These are phyloP conservation scores for Matsumurasca onukii DNA, from an alignment of 1,140 invertebrate genomes.

Conservation along the genomic window DNA sequence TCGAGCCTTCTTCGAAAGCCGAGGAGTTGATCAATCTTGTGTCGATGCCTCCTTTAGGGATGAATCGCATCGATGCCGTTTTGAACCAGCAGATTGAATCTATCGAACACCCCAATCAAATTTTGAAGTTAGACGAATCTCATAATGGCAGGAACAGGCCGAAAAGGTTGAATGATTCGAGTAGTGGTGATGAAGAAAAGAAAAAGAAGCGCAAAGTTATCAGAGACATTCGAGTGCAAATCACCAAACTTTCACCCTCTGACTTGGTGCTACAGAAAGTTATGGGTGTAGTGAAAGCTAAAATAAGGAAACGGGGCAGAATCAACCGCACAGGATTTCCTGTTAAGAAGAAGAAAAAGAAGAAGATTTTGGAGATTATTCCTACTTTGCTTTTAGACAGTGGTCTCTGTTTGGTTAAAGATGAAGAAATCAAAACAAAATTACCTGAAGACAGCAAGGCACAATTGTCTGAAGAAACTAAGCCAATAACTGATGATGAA, in stretches of 20 bases:
- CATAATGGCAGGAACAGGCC: conserved; percentile 24
- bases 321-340: conserved; percentile 86
- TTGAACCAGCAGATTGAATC: conserved; percentile 34
- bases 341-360: conserved; percentile 80
- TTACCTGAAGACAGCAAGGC: no score
- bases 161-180: conserved; percentile 12
- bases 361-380: conserved; percentile 51
- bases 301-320: conserved; percentile 64
- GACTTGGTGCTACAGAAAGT: conserved; percentile 47
- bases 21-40: conserved; percentile 24
- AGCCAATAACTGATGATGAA: no score
- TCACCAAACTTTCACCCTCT: conserved; percentile 51
- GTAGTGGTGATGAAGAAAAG: conserved; percentile 13
- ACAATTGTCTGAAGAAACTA: no score
- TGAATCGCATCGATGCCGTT: conserved; percentile 31
- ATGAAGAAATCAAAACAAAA: background rate
- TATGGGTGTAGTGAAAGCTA: conserved; percentile 37
- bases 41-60: conserved; percentile 20
- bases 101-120: background rate
- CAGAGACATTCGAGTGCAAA: conserved; percentile 55
- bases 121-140: conserved; percentile 23
- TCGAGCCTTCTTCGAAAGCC: conserved; percentile 40
- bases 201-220: conserved; percentile 56
- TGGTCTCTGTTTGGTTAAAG: background rate
- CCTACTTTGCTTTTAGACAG: background rate